These are phyloP conservation scores for Lacerta viridis DNA, from an alignment of 2,797 vertebrate genomes.

Conservation along the genomic window DNA sequence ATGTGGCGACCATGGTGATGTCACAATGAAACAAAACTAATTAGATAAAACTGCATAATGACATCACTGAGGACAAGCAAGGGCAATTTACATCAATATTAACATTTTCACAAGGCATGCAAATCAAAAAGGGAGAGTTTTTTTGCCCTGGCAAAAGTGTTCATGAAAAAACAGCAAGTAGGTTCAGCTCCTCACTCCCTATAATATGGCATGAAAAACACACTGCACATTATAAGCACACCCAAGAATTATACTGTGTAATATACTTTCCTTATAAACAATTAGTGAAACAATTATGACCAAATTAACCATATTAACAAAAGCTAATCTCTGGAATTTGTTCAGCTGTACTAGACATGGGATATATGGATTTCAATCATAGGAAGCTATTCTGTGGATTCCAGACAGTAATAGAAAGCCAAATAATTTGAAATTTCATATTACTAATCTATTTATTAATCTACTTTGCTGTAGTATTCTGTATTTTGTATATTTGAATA, in stretches of 20 bases:
- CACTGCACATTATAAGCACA: background rate
- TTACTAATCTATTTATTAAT: background rate
- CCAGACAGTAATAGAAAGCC: background rate
- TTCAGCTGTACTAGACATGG: background rate
- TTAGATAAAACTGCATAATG: background rate
- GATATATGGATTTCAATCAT: background rate
- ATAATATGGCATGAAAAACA: background rate
- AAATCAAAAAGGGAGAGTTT: background rate
- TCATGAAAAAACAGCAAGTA: background rate
- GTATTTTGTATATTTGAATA: background rate
- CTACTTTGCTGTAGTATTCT: no score
- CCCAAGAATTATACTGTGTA: background rate
- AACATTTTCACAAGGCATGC: background rate
- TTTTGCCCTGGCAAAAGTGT: background rate
- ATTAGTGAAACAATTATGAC: background rate
- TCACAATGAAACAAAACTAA: background rate
- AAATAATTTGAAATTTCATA: conserved; percentile 12
- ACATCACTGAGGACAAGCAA: background rate
- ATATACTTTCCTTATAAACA: background rate
- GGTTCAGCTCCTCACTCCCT: background rate
- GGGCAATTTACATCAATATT: background rate
- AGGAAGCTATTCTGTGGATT: background rate
- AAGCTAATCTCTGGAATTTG: background rate
- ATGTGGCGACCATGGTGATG: background rate
- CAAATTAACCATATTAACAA: conserved; percentile 1